Base-by-base conservation (phyloP, 2,797 vertebrate species). In the Acanthopagrus latus region DNA sequence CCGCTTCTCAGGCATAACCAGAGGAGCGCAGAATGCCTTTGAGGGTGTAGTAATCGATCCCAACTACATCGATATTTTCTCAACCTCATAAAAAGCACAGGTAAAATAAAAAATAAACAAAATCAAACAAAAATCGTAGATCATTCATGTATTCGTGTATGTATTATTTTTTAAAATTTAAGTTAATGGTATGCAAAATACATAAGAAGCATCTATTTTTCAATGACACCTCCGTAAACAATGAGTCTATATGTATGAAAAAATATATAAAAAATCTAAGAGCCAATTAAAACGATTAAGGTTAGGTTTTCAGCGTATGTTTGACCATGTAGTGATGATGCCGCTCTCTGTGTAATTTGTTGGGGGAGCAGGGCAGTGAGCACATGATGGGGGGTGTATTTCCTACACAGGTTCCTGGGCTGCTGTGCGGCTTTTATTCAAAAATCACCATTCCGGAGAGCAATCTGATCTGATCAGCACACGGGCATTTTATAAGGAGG, bases 341-440 rank as follows among this genome's bases (percentile, higher is more conserved):
- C 20, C 11, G 44, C 38, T 56, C 50, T 3, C 27, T 11, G 63
- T 65, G 50, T 50, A 75, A 62, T 63, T 38, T 81, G 71, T 52
- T 68, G 69, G 57, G 23, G 62, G n/a, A 60, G 14, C 25, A 48
- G 65, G 62, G 60, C 77, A 67, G 65, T 17, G 78, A 82, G 76
- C 86, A 87, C 86, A 85, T 91, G 85, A 81, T 86, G 72, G 69
- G 76, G 80, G 74, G 81, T 77, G 84, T 89, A 86, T 90, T 74
- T 67, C 64, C 71, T 86, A 94, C 88, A 89, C 93, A 94, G 67
- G 81, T 94, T 95, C 92, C 92, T 78, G 93, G 92, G 92, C 91
- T 85, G 91, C 91, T 89, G 91, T 86, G 89, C 87, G 82, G 82
- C 86, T 90, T 91, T 90, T 92, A 88, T 90, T 90, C 77, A 91